phyloP scores from a whole-genome alignment of 2,888 invertebrate genomes.

The Dioctria linearis region DNA sequence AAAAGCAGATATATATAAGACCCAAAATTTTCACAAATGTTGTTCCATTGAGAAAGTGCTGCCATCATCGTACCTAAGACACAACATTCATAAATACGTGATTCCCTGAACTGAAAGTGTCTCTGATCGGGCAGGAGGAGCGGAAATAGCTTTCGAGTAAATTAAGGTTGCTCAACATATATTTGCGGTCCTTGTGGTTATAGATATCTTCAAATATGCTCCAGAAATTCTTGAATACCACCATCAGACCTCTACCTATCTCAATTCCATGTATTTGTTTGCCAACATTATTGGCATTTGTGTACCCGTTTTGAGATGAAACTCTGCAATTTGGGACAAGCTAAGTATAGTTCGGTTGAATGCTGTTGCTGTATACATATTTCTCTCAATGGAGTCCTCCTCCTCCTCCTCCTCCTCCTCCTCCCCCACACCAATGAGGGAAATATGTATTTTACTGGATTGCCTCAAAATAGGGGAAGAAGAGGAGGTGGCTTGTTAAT shows the following conservation, averaged over 20 bases:
- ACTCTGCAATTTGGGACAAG: slow-evolving; percentile 16
- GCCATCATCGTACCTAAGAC: neutral
- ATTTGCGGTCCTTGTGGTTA: slow-evolving; percentile 9
- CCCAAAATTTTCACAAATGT: neutral
- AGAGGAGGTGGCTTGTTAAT: neutral
- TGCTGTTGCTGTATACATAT: neutral
- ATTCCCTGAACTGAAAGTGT: slow-evolving; percentile 14
- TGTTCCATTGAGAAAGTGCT: neutral
- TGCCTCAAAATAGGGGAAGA: neutral
- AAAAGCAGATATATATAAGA: neutral
- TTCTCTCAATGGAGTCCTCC: neutral
- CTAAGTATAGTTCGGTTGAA: neutral
- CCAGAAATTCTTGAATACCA: slow-evolving; percentile 7
- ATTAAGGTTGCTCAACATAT: slow-evolving; percentile 20
- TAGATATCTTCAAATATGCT: slow-evolving; percentile 4
- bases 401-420: too few relatives aligned
- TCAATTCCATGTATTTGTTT: slow-evolving; percentile 3
- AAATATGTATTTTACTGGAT: too few relatives aligned
- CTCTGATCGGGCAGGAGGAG: neutral
- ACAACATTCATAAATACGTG: slow-evolving; percentile 18
- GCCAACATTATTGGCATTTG: slow-evolving; percentile 24
- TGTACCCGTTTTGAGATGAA: slow-evolving; percentile 17
- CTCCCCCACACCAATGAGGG: too few relatives aligned
- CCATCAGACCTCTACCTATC: neutral
- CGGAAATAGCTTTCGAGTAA: slow-evolving; percentile 6